Percentiles rank a stretch among this genome's conserved stretches.
These are phyloP conservation scores for Drosophila lacteicornis DNA, from an alignment of 1,140 invertebrate species.

Conservation along the genomic window DNA sequence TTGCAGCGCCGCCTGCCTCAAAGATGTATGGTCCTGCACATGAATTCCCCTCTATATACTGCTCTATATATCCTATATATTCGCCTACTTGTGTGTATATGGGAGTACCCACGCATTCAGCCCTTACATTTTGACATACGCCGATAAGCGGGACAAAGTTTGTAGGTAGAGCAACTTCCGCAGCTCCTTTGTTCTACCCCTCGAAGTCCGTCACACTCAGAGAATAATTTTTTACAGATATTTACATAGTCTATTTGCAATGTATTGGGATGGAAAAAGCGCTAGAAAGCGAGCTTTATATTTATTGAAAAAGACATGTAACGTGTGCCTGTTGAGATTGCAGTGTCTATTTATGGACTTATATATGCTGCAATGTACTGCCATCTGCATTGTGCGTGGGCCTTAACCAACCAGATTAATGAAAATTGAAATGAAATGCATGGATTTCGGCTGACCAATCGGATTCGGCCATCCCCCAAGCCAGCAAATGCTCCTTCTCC, in stretches of 20 bases:
- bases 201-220: background rate
- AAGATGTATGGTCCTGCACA: background rate
- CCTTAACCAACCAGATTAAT: no score
- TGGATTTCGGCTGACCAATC: background rate
- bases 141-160: slow-evolving; percentile 51
- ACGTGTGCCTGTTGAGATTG: no score
- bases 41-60: background rate
- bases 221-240: no score
- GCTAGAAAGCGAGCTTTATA: no score
- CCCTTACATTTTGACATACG: slow-evolving; percentile 42
- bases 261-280: no score
- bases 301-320: no score
- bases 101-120: slow-evolving; percentile 4
- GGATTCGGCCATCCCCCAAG: background rate
- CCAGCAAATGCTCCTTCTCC: slow-evolving; percentile 1
- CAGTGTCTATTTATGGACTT: no score
- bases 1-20: background rate
- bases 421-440: background rate
- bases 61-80: background rate
- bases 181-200: slow-evolving; percentile 39
- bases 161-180: slow-evolving; percentile 30
- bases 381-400: no score
- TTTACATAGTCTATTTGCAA: no score
- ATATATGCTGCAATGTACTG: no score
- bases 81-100: background rate